A percentile compares a stretch with the other conserved stretches of the same genome.
Evolutionary conservation across 2,888 invertebrate species (phyloP).

Genomic region (Geotrupes spiniger): DNA sequence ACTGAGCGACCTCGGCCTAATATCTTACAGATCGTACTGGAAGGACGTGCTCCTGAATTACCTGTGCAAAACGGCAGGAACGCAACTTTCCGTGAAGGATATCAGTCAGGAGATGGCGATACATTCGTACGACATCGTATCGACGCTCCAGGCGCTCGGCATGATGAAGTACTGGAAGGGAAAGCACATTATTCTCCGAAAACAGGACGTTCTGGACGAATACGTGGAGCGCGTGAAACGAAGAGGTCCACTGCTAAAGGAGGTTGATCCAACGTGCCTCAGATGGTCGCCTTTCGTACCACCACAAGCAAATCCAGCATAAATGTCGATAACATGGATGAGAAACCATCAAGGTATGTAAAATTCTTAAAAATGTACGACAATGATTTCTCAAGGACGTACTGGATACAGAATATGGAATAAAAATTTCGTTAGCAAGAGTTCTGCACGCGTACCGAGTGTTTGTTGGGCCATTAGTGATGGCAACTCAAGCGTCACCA

Average conservation of each 20-base stretch:
- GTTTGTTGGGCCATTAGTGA: too few relatives aligned
- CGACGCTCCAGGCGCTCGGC: conserved; percentile 91
- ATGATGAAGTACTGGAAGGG: conserved; percentile 99
- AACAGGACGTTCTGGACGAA: conserved; percentile 92
- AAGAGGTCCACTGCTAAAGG: conserved; percentile 72
- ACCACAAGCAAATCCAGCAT: conserved; percentile 55
- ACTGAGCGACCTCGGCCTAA: conserved; percentile 92
- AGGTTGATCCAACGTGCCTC: conserved; percentile 83
- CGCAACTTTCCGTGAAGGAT: conserved; percentile 88
- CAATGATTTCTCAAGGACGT: not conserved
- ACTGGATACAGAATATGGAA: not conserved
- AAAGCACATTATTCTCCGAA: conserved; percentile 92
- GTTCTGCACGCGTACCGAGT: too few relatives aligned
- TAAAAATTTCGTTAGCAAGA: too few relatives aligned
- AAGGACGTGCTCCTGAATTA: conserved; percentile 92
- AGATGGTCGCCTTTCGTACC: conserved; percentile 83
- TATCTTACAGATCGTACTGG: conserved; percentile 99
- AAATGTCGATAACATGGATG: conserved; percentile 10
- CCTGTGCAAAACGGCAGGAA: conserved; percentile 84
- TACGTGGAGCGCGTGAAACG: conserved; percentile 80
- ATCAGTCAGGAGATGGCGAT: conserved; percentile 90
- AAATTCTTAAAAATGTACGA: not conserved
- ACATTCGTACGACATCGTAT: conserved; percentile 95
- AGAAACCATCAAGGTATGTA: conserved; percentile 2
- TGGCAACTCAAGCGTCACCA: too few relatives aligned